Evolutionary conservation across 2,113 vertebrate species (phyloP), one percentile per base, ranked within the genome.

Genomic region (Solea solea): DNA sequence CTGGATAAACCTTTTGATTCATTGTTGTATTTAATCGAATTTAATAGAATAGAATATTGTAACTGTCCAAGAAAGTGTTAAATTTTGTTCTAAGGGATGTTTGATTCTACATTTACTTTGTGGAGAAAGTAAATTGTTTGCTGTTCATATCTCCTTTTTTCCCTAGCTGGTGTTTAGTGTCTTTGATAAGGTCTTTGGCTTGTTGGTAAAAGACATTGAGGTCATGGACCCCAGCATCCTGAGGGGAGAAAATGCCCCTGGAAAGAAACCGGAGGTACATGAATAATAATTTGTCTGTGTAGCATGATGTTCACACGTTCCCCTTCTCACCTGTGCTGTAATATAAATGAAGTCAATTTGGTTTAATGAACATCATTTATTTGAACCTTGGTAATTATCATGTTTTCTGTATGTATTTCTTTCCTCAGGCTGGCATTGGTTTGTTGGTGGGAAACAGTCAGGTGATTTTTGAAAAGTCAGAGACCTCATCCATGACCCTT

Each of bases 211-310:
- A 88, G 95, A 95, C 44, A 95, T 98, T 12, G 97, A 99, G 65
- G 96, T 93, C 39, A 97, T 99, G 97, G 97, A 99, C 85, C 95
- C 97, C 57, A 96, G 95, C 90, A 96, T 98, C 78, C 92, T 99
- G 11, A 97, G 91, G 72, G 95, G 94, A 58, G 95, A 95, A 58
- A 64, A 90, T 0, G 76, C 80, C 4, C 78, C 93, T 1, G 82
- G 88, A 55, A 97, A 97, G 80, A 96, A 95, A 78, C 94, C 92
- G 40, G 98, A 98, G 96, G 98, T 99, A 88, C 7, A 80, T 4
- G n/a, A 40, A 54, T 16, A 57, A 14, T 15, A 0, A 39, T 34
- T 14, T 13, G 16, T 40, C 54, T 7, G 1, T 40, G 16, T 51
- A 34, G 34, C n/a, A 8, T 40, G 0, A 58, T 14, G 13, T 45